A percentile compares a stretch with the other conserved stretches of the same genome.
These are phyloP conservation scores for Falco berigora DNA, from an alignment of 2,797 vertebrate genomes.

Conservation along the genomic window DNA sequence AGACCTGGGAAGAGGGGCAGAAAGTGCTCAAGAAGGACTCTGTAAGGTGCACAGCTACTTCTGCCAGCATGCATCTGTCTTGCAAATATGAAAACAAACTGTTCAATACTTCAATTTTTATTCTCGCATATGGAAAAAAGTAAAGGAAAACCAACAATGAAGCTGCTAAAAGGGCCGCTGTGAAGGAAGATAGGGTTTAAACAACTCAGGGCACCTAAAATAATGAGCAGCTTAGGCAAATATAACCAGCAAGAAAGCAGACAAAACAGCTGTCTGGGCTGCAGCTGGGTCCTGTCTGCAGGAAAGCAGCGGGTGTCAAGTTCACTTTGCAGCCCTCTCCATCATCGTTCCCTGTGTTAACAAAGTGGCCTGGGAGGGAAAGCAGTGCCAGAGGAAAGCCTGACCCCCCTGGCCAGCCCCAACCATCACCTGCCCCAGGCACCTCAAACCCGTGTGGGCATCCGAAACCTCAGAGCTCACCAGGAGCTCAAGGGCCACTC, in stretches of 20 bases:
- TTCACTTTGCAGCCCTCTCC: not conserved
- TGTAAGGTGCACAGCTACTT: not conserved
- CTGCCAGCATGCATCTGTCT: not conserved
- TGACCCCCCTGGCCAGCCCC: not conserved
- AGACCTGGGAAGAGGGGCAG: not conserved
- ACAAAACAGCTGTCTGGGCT: not conserved
- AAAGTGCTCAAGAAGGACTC: not conserved
- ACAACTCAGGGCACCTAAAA: not conserved
- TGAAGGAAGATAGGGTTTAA: not conserved
- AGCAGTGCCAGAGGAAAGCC: not conserved
- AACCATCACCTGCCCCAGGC: not conserved
- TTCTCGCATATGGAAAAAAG: not conserved
- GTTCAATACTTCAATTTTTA: not conserved
- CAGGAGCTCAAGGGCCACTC: not conserved
- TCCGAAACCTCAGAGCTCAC: not conserved
- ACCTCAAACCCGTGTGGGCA: accelerated
- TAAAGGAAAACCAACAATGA: not conserved
- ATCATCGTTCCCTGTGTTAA: not conserved
- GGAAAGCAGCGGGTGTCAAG: not conserved
- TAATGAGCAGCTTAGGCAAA: not conserved
- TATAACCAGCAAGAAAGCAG: not conserved
- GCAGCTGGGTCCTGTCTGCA: not conserved
- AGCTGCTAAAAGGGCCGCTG: not conserved
- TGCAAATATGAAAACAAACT: not conserved
- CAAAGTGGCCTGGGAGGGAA: not conserved